A percentile compares a stretch with the other conserved stretches of the same genome.
Conservation (phyloP, 2,113 vertebrate species). For the Chionis minor region DNA sequence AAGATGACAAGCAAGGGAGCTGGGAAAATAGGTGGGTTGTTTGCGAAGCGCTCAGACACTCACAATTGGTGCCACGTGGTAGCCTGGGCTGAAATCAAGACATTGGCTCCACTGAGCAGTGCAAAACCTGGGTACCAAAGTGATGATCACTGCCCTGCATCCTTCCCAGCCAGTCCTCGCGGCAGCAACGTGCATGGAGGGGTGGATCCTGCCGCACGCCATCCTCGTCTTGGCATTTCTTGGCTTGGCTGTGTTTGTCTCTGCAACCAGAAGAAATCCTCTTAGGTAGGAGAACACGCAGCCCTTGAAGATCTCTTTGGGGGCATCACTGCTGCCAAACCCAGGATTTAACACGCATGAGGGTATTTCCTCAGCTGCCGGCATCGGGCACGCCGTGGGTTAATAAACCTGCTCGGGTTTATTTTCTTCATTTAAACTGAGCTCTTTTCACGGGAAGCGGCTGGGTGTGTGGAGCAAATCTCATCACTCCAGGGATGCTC, state of each 20-base stretch:
- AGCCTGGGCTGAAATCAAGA: rapidly evolving
- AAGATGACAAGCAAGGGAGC: background rate
- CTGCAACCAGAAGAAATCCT: background rate
- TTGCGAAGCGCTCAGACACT: background rate
- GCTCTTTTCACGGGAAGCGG: background rate
- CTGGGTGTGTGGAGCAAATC: background rate
- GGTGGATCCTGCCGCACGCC: rapidly evolving
- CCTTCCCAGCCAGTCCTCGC: rapidly evolving
- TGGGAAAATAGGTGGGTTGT: background rate
- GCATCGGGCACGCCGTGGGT: rapidly evolving
- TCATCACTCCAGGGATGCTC: background rate
- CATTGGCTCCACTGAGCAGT: rapidly evolving
- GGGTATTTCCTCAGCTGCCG: background rate
- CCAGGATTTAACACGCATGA: background rate
- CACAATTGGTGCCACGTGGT: rapidly evolving
- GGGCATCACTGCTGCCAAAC: rapidly evolving
- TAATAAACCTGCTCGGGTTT: background rate
- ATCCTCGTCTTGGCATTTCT: background rate
- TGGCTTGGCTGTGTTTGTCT: background rate
- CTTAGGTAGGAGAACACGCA: background rate
- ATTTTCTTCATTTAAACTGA: background rate
- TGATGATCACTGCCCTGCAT: background rate
- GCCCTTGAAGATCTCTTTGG: background rate
- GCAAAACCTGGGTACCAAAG: background rate
- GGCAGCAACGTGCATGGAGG: rapidly evolving